Evolutionary conservation across 2,797 vertebrate genomes (phyloP).

Genomic region (Pangasius macronema): DNA sequence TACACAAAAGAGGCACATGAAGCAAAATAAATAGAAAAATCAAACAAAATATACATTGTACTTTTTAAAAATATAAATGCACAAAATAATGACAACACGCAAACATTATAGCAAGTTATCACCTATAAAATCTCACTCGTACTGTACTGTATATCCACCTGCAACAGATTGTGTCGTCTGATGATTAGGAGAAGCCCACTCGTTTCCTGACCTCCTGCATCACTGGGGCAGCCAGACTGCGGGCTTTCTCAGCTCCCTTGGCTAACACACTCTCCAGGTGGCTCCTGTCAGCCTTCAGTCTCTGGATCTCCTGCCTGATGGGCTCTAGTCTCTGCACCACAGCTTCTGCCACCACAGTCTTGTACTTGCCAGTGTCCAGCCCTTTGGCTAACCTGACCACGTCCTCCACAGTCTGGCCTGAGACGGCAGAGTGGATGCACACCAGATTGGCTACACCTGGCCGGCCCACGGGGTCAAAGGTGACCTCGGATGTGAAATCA

Average conservation of each 20-base stretch:
- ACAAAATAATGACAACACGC: not conserved
- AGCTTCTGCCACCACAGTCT: constrained; percentile 82
- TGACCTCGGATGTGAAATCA: constrained; percentile 92
- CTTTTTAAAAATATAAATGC: not conserved
- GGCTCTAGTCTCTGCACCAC: constrained; percentile 86
- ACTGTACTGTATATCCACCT: not conserved
- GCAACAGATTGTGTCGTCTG: not conserved
- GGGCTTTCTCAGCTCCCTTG: constrained; percentile 78
- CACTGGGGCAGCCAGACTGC: constrained; percentile 80
- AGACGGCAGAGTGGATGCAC: constrained; percentile 82
- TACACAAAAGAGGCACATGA: not conserved
- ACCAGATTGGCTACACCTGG: constrained; percentile 92
- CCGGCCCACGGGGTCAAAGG: constrained; percentile 82
- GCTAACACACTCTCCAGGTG: constrained; percentile 81
- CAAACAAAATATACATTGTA: not conserved
- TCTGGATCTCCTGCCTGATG: constrained; percentile 81
- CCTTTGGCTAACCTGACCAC: constrained; percentile 75
- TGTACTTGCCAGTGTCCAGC: constrained; percentile 86
- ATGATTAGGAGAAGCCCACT: constrained; percentile 83
- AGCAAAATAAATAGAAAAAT: not conserved
- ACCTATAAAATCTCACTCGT: not conserved
- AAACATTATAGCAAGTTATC: not conserved
- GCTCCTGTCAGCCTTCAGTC: constrained; percentile 76
- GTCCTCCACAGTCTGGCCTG: constrained; percentile 73
- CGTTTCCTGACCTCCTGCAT: constrained; percentile 79